These are phyloP conservation scores for Crotalus tigris DNA, from an alignment of 2,113 vertebrate genomes.

Conservation along the genomic window DNA sequence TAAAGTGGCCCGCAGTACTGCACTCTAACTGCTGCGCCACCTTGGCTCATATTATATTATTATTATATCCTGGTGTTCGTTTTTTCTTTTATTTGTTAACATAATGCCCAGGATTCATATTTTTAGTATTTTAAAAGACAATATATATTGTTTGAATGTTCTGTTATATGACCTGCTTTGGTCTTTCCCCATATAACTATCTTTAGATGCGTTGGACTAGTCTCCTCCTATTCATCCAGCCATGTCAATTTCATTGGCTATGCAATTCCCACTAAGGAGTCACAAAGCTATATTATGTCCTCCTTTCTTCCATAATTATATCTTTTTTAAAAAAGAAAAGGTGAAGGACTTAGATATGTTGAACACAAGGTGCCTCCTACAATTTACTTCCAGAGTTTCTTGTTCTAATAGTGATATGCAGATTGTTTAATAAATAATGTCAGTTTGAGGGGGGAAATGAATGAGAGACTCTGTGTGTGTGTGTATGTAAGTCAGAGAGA, in stretches of 20 bases:
- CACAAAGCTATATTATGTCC: not conserved
- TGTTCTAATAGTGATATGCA: conserved; percentile 72
- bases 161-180: not conserved
- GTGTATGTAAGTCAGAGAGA: not conserved
- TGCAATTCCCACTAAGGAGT: not conserved
- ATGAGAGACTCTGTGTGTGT: not conserved
- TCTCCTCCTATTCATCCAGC: not conserved
- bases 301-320: not conserved
- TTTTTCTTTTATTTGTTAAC: no score
- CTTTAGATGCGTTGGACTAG: not conserved
- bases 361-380: not conserved
- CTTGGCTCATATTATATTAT: no score
- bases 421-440: conserved; percentile 82
- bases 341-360: not conserved
- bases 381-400: conserved; percentile 9
- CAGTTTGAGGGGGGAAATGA: conserved; percentile 22
- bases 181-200: not conserved
- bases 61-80: no score
- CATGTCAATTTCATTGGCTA: not conserved
- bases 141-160: not conserved
- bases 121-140: no score
- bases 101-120: no score
- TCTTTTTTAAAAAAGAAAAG: conserved; percentile 5
- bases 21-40: no score
- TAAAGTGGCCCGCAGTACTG: no score